Evolutionary conservation across 2,888 invertebrate species (phyloP).

Genomic region (Caenorhabditis doughertyi): DNA sequence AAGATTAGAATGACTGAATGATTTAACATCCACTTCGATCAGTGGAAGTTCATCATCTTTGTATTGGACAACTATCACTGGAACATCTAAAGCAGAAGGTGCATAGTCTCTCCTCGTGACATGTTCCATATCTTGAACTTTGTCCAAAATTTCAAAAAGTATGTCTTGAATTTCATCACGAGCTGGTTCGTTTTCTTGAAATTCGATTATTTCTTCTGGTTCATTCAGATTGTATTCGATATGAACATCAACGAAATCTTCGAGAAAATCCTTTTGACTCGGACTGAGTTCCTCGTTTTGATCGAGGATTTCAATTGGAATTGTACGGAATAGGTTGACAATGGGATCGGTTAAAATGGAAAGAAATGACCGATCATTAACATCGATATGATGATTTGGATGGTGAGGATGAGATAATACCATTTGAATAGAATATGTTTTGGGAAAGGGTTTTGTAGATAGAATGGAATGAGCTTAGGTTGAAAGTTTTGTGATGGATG

Average conservation of each 20-base stretch:
- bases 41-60: neutral
- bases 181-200: neutral
- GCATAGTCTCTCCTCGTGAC: neutral
- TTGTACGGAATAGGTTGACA: conserved; percentile 47
- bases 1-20: neutral
- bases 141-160: conserved; percentile 1
- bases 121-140: conserved; percentile 7
- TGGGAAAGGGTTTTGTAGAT: conserved; percentile 20
- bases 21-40: neutral
- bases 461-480: conserved; percentile 40
- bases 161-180: conserved; percentile 2
- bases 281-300: conserved; percentile 55
- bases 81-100: neutral
- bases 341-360: conserved; percentile 47
- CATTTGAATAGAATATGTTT: conserved; percentile 29
- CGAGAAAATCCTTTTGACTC: conserved; percentile 53
- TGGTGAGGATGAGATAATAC: conserved; percentile 38
- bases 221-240: conserved; percentile 17
- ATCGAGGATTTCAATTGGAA: conserved; percentile 60
- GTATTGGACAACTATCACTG: conserved; percentile 1
- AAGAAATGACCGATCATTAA: conserved; percentile 37
- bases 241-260: conserved; percentile 23
- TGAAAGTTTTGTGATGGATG: conserved; percentile 49
- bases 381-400: conserved; percentile 22
- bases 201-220: neutral